Conservation (phyloP, 2,797 vertebrate genomes). For the Nannoperca australis region DNA sequence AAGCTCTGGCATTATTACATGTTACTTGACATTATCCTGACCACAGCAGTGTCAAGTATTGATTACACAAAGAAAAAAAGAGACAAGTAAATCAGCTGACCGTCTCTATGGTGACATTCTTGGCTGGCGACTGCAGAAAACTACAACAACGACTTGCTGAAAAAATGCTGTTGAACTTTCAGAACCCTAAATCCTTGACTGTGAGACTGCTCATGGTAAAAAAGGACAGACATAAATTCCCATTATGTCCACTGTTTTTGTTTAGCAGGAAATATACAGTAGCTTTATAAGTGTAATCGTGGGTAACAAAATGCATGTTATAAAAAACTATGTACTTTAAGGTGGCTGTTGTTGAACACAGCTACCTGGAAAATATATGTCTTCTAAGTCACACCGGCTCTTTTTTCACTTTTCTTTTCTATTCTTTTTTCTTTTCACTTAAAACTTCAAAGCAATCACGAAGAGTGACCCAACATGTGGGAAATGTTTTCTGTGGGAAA, state of each 20-base stretch:
- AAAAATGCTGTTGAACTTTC: slow-evolving; percentile 75
- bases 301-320: neutral
- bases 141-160: slow-evolving; percentile 59
- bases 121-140: slow-evolving; percentile 44
- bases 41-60: slow-evolving; percentile 24
- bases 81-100: slow-evolving; percentile 27
- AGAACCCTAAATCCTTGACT: slow-evolving; percentile 59
- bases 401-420: neutral
- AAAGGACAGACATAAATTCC: slow-evolving; percentile 33
- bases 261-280: slow-evolving; percentile 29
- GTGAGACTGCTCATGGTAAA: slow-evolving; percentile 17
- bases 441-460: slow-evolving; percentile 1
- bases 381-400: neutral
- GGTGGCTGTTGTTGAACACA: neutral
- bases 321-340: neutral
- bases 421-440: neutral
- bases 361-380: neutral
- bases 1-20: slow-evolving; percentile 14
- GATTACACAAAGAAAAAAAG: slow-evolving; percentile 30
- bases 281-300: neutral
- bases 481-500: slow-evolving; percentile 48
- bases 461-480: slow-evolving; percentile 27
- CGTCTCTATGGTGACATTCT: slow-evolving; percentile 65
- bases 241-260: slow-evolving; percentile 37
- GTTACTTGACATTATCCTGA: slow-evolving; percentile 18